A percentile compares a stretch with the other conserved stretches of the same genome.
These are phyloP conservation scores for Tryphoninae sp. DNA, from an alignment of 2,888 invertebrate species.

Conservation along the genomic window DNA sequence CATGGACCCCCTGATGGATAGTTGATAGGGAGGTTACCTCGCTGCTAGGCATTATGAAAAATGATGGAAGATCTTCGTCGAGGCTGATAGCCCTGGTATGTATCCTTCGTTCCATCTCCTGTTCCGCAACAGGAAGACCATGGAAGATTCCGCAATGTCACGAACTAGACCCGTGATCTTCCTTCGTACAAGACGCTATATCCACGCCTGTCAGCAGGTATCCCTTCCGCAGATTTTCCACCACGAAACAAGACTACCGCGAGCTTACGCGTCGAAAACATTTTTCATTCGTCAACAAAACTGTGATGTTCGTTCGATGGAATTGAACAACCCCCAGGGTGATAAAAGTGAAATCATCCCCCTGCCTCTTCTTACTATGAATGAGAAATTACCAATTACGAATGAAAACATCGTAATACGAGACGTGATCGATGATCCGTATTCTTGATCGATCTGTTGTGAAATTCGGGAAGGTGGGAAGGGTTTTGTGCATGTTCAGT, in stretches of 20 bases:
- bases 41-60: constrained; percentile 11
- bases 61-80: background rate
- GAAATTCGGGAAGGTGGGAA: too few relatives aligned
- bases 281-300: constrained; percentile 53
- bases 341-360: too few relatives aligned
- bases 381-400: too few relatives aligned
- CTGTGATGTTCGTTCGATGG: background rate
- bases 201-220: constrained; percentile 35
- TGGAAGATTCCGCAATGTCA: constrained; percentile 7
- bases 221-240: constrained; percentile 2
- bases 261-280: constrained; percentile 31
- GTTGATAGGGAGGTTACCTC: background rate
- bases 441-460: too few relatives aligned
- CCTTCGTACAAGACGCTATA: background rate
- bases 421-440: too few relatives aligned
- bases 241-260: constrained; percentile 9
- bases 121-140: background rate
- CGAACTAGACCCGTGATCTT: constrained; percentile 2
- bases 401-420: too few relatives aligned
- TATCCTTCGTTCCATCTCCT: background rate
- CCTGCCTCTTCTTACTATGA: too few relatives aligned
- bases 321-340: background rate
- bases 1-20: background rate
- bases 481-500: background rate
- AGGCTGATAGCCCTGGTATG: background rate